Evolutionary conservation across 2,888 invertebrate genomes (phyloP), one percentile per base, ranked within the genome.

Genomic region (Hipparchia sbordonii): DNA sequence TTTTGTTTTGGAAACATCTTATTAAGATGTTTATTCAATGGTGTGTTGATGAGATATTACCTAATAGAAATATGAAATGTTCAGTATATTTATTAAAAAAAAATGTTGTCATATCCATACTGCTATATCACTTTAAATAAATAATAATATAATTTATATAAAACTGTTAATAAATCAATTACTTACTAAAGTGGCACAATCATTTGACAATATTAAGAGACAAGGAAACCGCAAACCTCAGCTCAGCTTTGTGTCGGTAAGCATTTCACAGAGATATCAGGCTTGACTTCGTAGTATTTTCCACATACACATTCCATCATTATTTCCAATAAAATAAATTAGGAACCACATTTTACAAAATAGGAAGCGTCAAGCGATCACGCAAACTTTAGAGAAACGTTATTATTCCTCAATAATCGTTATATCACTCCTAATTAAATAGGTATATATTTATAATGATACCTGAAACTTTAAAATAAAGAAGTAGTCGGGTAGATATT

Each of bases 241-340:
- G 57, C 59, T 67, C 7, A 33, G 33, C 59, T 33, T 23, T 45
- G 59, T 33, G 10, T 65, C 10, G 33, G 59, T 67, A 48, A 67
- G 56, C 61, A 62, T 66, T 66, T 45, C 56, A 13, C 56, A 45
- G 39, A 45, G 39, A 54, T 45, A 54, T 56, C 61, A 33, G 68
- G 51, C 69, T 13, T 71, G 71, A 74, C 66, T 60, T 56, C 6
- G 68, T 65, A 72, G 54, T 52, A 67, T 13, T 67, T 70, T 65
- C 70, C 70, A 67, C 52, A 59, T 12, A 23, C 33, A 68, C 51
- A 68, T 68, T 68, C 59, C 52, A 59, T 57, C 68, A 72, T 56
- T 67, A 74, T 68, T 71, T 52, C 65, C 61, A 74, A 70, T 62
- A 48, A 62, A 62, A 62, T 51, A 67, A 74, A 74, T 72, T 74